A percentile compares a stretch with the other conserved stretches of the same genome.
Evolutionary conservation across 2,113 vertebrate genomes (phyloP).

Genomic region (Brachyhypopomus gauderio): DNA sequence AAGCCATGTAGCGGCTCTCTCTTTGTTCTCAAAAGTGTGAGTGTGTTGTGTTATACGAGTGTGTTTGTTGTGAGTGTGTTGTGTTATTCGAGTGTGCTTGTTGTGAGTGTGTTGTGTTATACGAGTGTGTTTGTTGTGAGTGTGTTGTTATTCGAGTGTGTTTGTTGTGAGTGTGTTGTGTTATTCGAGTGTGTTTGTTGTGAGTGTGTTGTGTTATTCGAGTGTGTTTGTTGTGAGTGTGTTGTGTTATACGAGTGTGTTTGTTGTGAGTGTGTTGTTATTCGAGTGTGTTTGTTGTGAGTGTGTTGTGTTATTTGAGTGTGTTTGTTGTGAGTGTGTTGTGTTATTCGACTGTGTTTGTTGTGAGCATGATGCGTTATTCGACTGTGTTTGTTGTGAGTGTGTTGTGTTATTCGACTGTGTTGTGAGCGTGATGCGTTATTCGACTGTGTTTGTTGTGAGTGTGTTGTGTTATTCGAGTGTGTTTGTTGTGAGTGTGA

Average conservation of each 20-base stretch:
- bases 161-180: too few species aligned
- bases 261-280: not conserved
- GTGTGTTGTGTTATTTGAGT: too few species aligned
- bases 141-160: not conserved
- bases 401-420: not conserved
- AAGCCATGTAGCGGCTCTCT: not conserved
- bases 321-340: not conserved
- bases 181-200: not conserved
- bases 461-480: too few species aligned
- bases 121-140: not conserved
- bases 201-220: too few species aligned
- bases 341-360: not conserved
- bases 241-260: not conserved
- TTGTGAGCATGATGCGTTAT: too few species aligned
- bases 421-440: too few species aligned
- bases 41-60: not conserved
- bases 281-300: not conserved
- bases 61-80: not conserved
- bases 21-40: too few species aligned
- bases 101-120: too few species aligned
- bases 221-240: not conserved
- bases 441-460: not conserved
- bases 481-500: not conserved
- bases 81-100: not conserved
- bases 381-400: not conserved